These are phyloP conservation scores for Tragopan temminckii DNA, from an alignment of 2,797 vertebrate species.

Conservation along the genomic window DNA sequence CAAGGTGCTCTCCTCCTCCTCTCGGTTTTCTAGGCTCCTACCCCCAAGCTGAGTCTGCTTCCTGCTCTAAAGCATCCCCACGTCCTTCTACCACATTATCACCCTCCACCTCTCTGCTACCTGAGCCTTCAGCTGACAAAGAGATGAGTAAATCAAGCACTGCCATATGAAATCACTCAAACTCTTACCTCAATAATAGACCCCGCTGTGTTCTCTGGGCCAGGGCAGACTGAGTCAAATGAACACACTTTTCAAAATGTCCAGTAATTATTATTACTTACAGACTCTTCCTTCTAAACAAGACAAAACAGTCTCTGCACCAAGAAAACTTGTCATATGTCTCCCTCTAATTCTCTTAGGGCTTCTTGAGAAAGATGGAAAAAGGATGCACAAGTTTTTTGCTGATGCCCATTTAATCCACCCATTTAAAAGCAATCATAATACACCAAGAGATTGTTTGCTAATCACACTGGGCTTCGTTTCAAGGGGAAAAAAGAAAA, in stretches of 20 bases:
- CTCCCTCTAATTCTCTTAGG: not conserved
- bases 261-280: not conserved
- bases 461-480: not conserved
- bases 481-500: not conserved
- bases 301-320: not conserved
- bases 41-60: not conserved
- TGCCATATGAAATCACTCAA: not conserved
- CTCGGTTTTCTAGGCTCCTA: not conserved
- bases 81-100: accelerated
- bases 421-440: not conserved
- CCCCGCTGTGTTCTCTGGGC: not conserved
- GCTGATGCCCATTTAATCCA: not conserved
- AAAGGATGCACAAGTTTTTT: not conserved
- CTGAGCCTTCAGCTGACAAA: not conserved
- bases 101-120: not conserved
- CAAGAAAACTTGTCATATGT: not conserved
- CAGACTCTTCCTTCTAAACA: not conserved
- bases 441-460: not conserved
- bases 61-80: not conserved
- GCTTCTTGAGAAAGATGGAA: not conserved
- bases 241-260: not conserved
- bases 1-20: not conserved
- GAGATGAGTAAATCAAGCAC: accelerated
- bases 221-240: not conserved
- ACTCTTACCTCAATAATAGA: not conserved